Base-by-base conservation (phyloP, 2,113 vertebrate genomes). In the Cyphomyrus plagiostoma region DNA sequence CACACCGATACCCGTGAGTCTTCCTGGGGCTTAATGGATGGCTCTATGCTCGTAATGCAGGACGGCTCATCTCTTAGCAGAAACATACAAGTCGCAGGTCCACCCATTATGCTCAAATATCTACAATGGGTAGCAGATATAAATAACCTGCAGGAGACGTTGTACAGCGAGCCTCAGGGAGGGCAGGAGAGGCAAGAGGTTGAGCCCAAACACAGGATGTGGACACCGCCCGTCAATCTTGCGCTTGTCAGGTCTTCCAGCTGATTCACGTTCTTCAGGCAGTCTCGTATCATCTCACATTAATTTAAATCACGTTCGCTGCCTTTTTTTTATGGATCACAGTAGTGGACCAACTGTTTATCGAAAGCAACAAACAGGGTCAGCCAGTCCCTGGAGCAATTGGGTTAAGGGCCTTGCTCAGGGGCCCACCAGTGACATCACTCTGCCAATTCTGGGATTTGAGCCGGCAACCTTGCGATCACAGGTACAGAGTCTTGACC, bases 191-290 rank as follows among this genome's bases (percentile, higher is more conserved):
- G 74, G 17, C 35, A 39, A 23, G 70, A 77, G 39, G 66, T 70
- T 6, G n/a, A 70, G 66, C 66, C 2, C 66, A 30, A 70, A 30
- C 26, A n/a, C 62, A 70, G 74, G 70, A 77, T 39, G 70, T 39
- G 15, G 26, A 77, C 0, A 13, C 15, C 15, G 9, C 30, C 70
- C 30, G 1, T 39, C n/a, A 39, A 5, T 15, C 74, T 45, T n/a
- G 45, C 17, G 62, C 49, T 66, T 88, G 39, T 62, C 8, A 13
- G 46, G 87, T 88, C 87, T 88, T 88, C 87, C 56, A 88, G 35
- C 39, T 7, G 19, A 35, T 56, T 17, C 17, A 21, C 30, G 26
- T 56, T 53, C 42, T 42, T 88, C 30, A 88, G 56, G 86, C 26
- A 88, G 53, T 88, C 26, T 88, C 3, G 53, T 42, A 42, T 45